These are phyloP conservation scores for Eulimnadia texana DNA, from an alignment of 1,140 invertebrate genomes.

Conservation along the genomic window DNA sequence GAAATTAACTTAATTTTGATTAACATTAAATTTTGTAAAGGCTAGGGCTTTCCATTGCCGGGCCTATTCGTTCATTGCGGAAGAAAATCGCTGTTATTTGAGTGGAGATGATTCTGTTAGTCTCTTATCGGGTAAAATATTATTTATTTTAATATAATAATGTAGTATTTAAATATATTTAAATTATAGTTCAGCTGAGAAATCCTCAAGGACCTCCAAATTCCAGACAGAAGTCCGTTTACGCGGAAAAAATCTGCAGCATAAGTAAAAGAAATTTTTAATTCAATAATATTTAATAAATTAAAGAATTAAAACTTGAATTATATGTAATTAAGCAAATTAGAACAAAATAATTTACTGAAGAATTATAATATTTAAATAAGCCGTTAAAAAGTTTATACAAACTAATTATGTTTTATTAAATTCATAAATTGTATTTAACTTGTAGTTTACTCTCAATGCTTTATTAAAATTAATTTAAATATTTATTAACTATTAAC, in stretches of 20 bases:
- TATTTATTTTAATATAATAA: not conserved
- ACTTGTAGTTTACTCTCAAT: not conserved
- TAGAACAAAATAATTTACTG: too few relatives aligned
- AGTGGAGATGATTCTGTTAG: conserved; percentile 34
- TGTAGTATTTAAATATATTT: too few relatives aligned
- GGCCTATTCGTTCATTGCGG: conserved; percentile 28
- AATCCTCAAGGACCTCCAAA: conserved; percentile 10
- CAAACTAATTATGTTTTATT: too few relatives aligned
- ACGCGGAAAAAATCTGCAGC: conserved; percentile 33
- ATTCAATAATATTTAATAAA: not conserved
- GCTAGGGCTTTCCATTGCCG: conserved; percentile 29
- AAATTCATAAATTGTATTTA: too few relatives aligned
- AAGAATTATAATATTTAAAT: too few relatives aligned
- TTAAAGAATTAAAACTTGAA: not conserved
- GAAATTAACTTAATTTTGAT: not conserved
- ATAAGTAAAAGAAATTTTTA: conserved; percentile 26
- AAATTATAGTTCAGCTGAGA: conserved; percentile 7
- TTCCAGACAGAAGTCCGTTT: conserved; percentile 22
- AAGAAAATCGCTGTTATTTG: conserved; percentile 32
- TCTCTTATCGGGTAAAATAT: conserved; percentile 22
- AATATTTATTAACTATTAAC: not conserved
- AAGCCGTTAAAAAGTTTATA: too few relatives aligned
- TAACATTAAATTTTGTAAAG: conserved; percentile 16
- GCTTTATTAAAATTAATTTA: not conserved
- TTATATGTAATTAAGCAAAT: too few relatives aligned